Percentiles rank a stretch among this genome's conserved stretches.
These are phyloP conservation scores for Huso huso DNA, from an alignment of 2,797 vertebrate genomes.

Conservation along the genomic window DNA sequence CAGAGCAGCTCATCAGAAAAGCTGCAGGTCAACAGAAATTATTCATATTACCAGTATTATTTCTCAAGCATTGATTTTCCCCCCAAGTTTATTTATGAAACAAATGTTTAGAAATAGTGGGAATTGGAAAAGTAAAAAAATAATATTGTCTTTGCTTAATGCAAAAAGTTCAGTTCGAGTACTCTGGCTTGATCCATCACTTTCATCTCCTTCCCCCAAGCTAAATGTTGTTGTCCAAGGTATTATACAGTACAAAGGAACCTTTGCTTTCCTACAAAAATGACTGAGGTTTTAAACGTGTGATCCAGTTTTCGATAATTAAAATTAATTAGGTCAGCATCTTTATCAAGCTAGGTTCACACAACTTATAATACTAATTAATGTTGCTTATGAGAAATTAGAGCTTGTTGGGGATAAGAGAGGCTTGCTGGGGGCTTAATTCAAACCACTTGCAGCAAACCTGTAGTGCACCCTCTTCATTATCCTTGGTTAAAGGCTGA, in stretches of 20 bases:
- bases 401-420: conserved; percentile 23
- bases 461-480: conserved; percentile 25
- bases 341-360: conserved; percentile 5
- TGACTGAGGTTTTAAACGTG: not conserved
- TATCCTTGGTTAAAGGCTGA: conserved; percentile 31
- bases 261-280: not conserved
- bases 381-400: conserved; percentile 22
- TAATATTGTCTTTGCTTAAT: not conserved
- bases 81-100: too few species aligned
- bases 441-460: conserved; percentile 34
- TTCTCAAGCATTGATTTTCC: too few species aligned
- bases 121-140: too few species aligned
- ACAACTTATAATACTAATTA: conserved; percentile 7
- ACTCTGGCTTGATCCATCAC: not conserved
- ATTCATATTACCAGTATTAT: too few species aligned
- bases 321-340: not conserved
- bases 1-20: too few species aligned
- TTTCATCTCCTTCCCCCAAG: conserved; percentile 1
- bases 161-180: not conserved
- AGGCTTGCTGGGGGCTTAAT: conserved; percentile 32
- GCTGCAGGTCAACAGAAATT: too few species aligned
- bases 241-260: not conserved
- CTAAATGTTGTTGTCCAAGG: not conserved
- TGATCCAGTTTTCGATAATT: conserved; percentile 1
- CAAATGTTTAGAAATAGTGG: too few species aligned